Percentiles rank a stretch among this genome's conserved stretches.
These are phyloP conservation scores for Oryzias dopingdopingensis DNA, from an alignment of 2,797 vertebrate genomes.

Conservation along the genomic window DNA sequence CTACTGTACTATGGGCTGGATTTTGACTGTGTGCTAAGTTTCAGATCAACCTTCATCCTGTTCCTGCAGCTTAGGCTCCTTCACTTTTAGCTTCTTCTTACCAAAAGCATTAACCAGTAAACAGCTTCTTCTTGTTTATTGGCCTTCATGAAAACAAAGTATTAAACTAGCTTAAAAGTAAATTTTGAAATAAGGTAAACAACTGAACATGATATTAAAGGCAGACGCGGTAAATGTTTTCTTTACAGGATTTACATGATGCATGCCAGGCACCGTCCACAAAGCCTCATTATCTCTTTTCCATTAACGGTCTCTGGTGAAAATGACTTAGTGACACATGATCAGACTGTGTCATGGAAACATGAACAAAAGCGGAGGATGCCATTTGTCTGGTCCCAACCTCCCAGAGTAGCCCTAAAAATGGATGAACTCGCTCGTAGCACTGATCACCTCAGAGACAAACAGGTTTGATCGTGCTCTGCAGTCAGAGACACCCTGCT, in stretches of 20 bases:
- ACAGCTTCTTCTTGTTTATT: too few species aligned
- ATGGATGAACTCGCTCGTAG: conserved; percentile 6
- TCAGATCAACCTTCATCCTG: too few species aligned
- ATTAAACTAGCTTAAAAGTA: too few species aligned
- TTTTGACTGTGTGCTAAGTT: neutral
- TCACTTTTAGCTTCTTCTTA: too few species aligned
- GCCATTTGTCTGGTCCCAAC: conserved; percentile 21
- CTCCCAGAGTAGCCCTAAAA: neutral
- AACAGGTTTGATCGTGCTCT: conserved; percentile 27
- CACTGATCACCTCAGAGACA: conserved; percentile 13
- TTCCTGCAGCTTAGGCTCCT: too few species aligned
- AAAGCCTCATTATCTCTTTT: conserved; percentile 35
- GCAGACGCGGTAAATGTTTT: neutral
- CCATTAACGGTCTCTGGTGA: conserved; percentile 38
- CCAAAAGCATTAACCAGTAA: too few species aligned
- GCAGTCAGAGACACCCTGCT: conserved; percentile 10
- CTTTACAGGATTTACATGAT: neutral
- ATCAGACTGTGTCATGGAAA: conserved; percentile 37
- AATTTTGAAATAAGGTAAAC: too few species aligned
- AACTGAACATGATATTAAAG: neutral
- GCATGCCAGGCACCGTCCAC: conserved; percentile 1
- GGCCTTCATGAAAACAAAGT: too few species aligned
- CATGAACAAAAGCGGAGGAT: conserved; percentile 2
- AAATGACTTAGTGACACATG: conserved; percentile 34
- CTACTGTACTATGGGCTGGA: neutral